Percentiles rank a stretch among this genome's conserved stretches.
These are phyloP conservation scores for Euthynnus affinis DNA, from an alignment of 2,797 vertebrate genomes.

Conservation along the genomic window DNA sequence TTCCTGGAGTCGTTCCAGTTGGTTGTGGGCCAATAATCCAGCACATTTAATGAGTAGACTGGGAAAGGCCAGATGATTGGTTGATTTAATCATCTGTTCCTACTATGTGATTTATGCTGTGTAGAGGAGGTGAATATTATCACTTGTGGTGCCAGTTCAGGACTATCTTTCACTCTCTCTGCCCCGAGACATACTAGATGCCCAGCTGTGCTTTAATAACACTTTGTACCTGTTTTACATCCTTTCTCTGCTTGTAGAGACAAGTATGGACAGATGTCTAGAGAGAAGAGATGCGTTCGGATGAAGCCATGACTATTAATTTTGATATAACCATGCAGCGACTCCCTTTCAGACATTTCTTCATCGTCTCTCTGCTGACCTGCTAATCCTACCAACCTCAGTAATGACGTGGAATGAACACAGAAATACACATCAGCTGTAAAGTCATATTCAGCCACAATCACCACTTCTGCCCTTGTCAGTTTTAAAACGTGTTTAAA, in stretches of 20 bases:
- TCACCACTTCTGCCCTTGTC: slow-evolving; percentile 6
- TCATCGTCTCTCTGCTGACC: slow-evolving; percentile 56
- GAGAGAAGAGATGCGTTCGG: background rate
- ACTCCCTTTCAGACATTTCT: slow-evolving; percentile 37
- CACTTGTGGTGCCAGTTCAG: slow-evolving; percentile 40
- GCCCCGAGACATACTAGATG: slow-evolving; percentile 37
- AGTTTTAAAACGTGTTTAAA: background rate
- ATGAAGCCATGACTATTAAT: slow-evolving; percentile 22
- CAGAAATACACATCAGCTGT: background rate
- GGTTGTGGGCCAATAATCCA: slow-evolving; percentile 51
- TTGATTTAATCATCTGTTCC: slow-evolving; percentile 67
- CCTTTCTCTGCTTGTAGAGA: slow-evolving; percentile 26
- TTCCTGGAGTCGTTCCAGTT: slow-evolving; percentile 61
- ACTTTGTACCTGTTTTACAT: slow-evolving; percentile 14
- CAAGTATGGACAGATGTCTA: slow-evolving; percentile 14
- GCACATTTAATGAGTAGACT: slow-evolving; percentile 58
- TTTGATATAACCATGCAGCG: background rate
- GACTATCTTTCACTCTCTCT: slow-evolving; percentile 26
- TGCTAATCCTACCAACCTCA: slow-evolving; percentile 43
- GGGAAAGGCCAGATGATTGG: slow-evolving; percentile 55
- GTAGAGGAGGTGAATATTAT: slow-evolving; percentile 39
- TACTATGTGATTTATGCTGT: slow-evolving; percentile 47
- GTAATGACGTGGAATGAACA: slow-evolving; percentile 23
- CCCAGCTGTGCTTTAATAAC: slow-evolving; percentile 28
- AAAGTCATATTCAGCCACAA: slow-evolving; percentile 4